Conservation (phyloP, 2,888 invertebrate species). For the Caenorhabditis sp. region DNA sequence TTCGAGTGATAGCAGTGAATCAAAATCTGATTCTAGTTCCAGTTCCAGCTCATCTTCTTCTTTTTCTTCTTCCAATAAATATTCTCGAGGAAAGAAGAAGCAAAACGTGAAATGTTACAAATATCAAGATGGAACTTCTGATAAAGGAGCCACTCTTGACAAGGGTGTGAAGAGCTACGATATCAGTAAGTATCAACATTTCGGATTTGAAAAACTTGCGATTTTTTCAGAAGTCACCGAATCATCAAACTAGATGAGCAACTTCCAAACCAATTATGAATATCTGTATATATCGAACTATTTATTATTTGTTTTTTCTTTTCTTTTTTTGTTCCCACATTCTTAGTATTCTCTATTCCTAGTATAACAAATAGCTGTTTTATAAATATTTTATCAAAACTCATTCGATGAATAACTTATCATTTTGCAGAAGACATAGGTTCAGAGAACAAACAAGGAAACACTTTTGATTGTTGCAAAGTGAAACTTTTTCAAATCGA, state of each 20-base stretch:
- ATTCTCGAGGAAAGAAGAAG: constrained; percentile 7
- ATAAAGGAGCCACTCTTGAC: neutral
- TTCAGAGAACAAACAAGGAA: no score
- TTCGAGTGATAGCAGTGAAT: neutral
- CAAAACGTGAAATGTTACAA: constrained; percentile 6
- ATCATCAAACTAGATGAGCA: neutral
- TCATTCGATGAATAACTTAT: no score
- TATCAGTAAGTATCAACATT: neutral
- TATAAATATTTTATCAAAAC: no score
- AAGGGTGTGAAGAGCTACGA: neutral
- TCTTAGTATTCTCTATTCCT: no score
- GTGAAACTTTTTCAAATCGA: no score
- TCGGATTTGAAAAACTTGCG: neutral
- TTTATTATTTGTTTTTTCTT: no score
- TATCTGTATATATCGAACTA: no score
- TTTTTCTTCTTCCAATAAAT: neutral
- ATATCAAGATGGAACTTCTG: constrained; percentile 7
- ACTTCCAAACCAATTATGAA: no score
- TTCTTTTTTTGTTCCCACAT: no score
- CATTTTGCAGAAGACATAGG: no score
- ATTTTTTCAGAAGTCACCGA: neutral
- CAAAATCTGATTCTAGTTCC: neutral
- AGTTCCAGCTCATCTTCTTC: neutral
- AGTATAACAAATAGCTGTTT: no score
- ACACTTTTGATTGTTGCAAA: no score